Conservation (phyloP, 2,888 invertebrate genomes). For the Zaprionus obscuricornis region DNA sequence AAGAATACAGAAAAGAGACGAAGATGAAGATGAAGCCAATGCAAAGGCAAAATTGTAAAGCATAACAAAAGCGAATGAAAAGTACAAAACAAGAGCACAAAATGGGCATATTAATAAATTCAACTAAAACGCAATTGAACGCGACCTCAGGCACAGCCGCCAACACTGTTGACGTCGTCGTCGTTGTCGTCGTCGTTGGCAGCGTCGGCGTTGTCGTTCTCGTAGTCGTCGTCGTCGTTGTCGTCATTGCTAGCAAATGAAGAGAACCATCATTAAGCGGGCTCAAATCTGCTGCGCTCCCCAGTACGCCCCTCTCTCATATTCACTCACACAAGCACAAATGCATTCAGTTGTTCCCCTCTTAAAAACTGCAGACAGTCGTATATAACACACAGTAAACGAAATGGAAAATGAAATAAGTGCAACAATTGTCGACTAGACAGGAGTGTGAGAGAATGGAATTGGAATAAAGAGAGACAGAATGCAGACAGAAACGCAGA, state of each 20-base stretch:
- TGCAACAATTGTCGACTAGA: slow-evolving; percentile 63
- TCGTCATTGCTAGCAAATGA: slow-evolving; percentile 26
- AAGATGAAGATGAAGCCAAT: slow-evolving; percentile 16
- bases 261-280: slow-evolving; percentile 64
- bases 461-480: slow-evolving; percentile 9
- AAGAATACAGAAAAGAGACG: no score
- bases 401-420: slow-evolving; percentile 64
- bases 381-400: slow-evolving; percentile 24
- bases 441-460: no score
- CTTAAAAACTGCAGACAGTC: slow-evolving; percentile 34
- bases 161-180: no score
- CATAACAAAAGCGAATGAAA: slow-evolving; percentile 28
- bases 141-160: slow-evolving; percentile 49
- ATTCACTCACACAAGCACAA: neutral
- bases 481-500: slow-evolving; percentile 14
- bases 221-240: slow-evolving; percentile 15
- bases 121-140: slow-evolving; percentile 68
- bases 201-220: slow-evolving; percentile 10
- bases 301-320: slow-evolving; percentile 23
- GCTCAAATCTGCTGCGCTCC: slow-evolving; percentile 59
- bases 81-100: slow-evolving; percentile 34
- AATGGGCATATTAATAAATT: slow-evolving; percentile 65
- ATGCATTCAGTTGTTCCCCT: slow-evolving; percentile 36
- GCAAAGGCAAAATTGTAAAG: neutral
- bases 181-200: slow-evolving; percentile 14